Conservation (phyloP, 2,888 invertebrate genomes). For the Megaustenia siamemsis region DNA sequence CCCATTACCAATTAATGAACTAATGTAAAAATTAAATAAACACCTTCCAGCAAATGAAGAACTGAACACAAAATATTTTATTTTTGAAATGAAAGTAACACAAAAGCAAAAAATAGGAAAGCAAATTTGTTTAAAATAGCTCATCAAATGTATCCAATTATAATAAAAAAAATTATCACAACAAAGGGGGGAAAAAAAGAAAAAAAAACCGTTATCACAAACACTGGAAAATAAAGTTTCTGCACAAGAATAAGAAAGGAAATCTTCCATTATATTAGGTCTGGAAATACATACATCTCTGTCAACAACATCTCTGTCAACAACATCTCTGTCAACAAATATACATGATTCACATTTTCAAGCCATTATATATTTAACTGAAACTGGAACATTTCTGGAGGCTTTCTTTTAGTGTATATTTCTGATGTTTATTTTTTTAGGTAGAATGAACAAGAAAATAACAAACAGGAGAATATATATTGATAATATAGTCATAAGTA, state of each 20-base stretch:
- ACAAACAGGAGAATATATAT: no score
- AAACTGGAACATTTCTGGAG: constrained; percentile 8
- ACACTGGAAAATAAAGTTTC: constrained; percentile 24
- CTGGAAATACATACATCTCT: constrained; percentile 16
- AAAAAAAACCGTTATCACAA: constrained; percentile 17
- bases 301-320: constrained; percentile 3
- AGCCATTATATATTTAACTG: neutral
- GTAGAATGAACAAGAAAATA: no score
- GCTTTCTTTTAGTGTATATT: no score
- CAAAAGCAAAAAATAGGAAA: neutral
- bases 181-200: neutral
- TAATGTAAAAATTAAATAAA: neutral
- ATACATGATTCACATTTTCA: constrained; percentile 28
- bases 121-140: neutral
- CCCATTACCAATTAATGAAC: no score
- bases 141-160: neutral
- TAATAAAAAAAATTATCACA: constrained; percentile 33
- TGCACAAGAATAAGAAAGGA: constrained; percentile 2
- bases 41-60: neutral
- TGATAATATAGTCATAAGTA: no score
- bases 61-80: constrained; percentile 16
- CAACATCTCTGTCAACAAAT: constrained; percentile 19
- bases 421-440: no score
- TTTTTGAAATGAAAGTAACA: constrained; percentile 22
- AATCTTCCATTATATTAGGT: constrained; percentile 13